A percentile compares a stretch with the other conserved stretches of the same genome.
These are phyloP conservation scores for Leuciscus idus DNA, from an alignment of 2,113 vertebrate genomes.

Conservation along the genomic window DNA sequence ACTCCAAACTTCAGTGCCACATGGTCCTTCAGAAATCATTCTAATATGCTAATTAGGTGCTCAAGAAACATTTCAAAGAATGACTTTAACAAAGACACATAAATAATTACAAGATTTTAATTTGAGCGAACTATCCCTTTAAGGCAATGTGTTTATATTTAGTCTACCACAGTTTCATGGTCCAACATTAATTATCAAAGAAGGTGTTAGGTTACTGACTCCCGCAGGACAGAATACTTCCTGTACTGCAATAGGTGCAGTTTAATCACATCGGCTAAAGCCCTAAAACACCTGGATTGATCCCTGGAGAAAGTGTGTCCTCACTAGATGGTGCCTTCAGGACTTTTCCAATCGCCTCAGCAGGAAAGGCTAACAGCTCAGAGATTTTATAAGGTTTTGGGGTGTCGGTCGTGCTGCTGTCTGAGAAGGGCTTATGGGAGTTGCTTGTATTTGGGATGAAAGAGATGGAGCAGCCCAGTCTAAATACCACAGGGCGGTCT, in stretches of 20 bases:
- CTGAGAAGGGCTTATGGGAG: slow-evolving; percentile 18
- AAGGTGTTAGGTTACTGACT: slow-evolving; percentile 73
- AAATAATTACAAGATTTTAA: background rate
- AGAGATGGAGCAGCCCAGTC: background rate
- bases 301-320: slow-evolving; percentile 29
- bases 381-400: slow-evolving; percentile 37
- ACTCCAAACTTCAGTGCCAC: background rate
- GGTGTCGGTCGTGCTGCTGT: slow-evolving; percentile 23
- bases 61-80: background rate
- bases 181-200: slow-evolving; percentile 70
- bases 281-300: slow-evolving; percentile 47
- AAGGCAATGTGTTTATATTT: slow-evolving; percentile 35
- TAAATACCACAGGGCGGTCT: background rate
- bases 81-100: slow-evolving; percentile 1
- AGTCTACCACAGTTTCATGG: slow-evolving; percentile 54
- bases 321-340: slow-evolving; percentile 30
- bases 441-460: slow-evolving; percentile 5
- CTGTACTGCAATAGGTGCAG: slow-evolving; percentile 66
- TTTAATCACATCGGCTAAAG: slow-evolving; percentile 45
- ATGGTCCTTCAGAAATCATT: background rate
- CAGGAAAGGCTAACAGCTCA: slow-evolving; percentile 49
- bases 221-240: slow-evolving; percentile 52
- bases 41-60: background rate
- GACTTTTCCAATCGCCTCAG: slow-evolving; percentile 36
- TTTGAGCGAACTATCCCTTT: background rate